Base-by-base conservation (phyloP, 2,113 vertebrate species). In the Lipotes vexillifer region DNA sequence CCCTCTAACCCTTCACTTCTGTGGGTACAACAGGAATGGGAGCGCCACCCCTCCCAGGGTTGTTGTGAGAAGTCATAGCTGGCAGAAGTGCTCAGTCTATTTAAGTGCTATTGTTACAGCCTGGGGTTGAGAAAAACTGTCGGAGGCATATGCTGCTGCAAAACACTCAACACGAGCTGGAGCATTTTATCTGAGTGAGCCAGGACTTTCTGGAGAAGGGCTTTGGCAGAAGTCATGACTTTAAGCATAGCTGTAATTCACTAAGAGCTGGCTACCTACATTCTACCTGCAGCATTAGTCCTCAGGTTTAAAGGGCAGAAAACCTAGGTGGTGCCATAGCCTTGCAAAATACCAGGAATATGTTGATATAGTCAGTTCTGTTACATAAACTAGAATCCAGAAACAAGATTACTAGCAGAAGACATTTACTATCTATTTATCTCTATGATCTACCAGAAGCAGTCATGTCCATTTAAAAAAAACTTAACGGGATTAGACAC, bases 161-260 rank as follows among this genome's bases (percentile, higher is more conserved):
- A 86, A 88, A 44, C 41, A 13, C 57, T 38, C 69, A 6, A 27
- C 59, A 2, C 1, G 20, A 72, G 36, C 29, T 13, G 63, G 20
- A 66, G 49, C 38, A 15, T 57, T 91, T 92, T 61, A 61, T 90
- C 57, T 21, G 21, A 55, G 31, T 1, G 8, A 75, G 46, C 52
- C 91, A 81, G 83, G 69, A 36, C 74, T 96, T 96, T 93, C 82
- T 87, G 63, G 57, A 61, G 59, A 94, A 84, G 44, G 36, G 17
- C 25, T 84, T 46, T 92, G 33, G 63, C 63, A 90, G n/a, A 92
- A 49, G 78, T 86, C 82, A 57, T 49, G 6, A 78, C 75, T 66
- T 71, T 94, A 38, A 87, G 77, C 61, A 85, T 27, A 36, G 57
- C 33, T 46, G 10, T 69, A 68, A 86, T 69, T 75, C 68, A 63